phyloP scores from a whole-genome alignment of 2,888 invertebrate genomes.

The Junonia oenone region DNA sequence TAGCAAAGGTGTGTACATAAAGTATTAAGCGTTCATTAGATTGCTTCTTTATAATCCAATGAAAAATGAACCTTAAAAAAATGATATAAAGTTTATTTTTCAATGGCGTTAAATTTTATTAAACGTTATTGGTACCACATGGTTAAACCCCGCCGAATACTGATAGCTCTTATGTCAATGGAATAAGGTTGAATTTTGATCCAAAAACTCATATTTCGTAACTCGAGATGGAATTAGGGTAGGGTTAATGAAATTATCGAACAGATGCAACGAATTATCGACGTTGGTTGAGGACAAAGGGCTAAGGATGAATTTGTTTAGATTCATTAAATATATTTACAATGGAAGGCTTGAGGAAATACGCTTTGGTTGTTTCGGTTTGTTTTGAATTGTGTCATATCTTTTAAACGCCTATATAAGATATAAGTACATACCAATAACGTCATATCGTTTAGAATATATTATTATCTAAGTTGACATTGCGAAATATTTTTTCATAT shows the following conservation, averaged over 20 bases:
- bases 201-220: background rate
- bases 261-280: conserved; percentile 16
- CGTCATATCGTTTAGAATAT: too few species aligned
- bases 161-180: background rate
- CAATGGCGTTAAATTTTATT: background rate
- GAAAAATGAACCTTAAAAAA: background rate
- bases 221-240: background rate
- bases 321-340: conserved; percentile 8
- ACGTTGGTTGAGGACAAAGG: conserved; percentile 13
- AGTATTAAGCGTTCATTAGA: conserved; percentile 4
- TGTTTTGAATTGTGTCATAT: background rate
- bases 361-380: background rate
- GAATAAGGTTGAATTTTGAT: background rate
- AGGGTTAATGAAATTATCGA: conserved; percentile 20
- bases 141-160: background rate
- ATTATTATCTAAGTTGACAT: too few species aligned
- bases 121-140: background rate
- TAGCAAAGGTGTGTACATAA: background rate
- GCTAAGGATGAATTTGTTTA: conserved; percentile 10
- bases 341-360: background rate
- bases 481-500: too few species aligned
- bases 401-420: too few species aligned
- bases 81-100: background rate
- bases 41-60: background rate
- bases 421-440: too few species aligned